phyloP scores from a whole-genome alignment of 2,888 invertebrate species.

The Celastrina argiolus region DNA sequence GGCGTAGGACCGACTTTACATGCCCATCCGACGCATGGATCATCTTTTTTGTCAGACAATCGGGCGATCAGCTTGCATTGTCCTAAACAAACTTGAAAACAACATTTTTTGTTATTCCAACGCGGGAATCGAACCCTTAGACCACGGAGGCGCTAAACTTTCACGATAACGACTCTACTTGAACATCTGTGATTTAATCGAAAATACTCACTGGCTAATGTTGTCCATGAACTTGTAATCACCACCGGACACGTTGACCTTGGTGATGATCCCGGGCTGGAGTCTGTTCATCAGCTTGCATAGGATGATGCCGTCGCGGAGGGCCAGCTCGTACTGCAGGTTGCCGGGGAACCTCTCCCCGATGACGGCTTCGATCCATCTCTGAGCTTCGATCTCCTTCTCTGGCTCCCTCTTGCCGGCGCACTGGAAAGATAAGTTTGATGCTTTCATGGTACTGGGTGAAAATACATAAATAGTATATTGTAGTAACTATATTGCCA shows the following conservation, averaged over 20 bases:
- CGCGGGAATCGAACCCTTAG: too few relatives aligned
- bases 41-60: too few relatives aligned
- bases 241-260: slow-evolving; percentile 89
- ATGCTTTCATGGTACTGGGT: neutral
- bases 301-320: slow-evolving; percentile 89
- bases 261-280: slow-evolving; percentile 88
- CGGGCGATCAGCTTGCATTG: too few relatives aligned
- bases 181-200: neutral
- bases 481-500: too few relatives aligned
- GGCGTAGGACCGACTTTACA: too few relatives aligned
- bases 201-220: slow-evolving; percentile 87
- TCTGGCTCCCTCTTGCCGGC: slow-evolving; percentile 89
- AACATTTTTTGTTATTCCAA: too few relatives aligned
- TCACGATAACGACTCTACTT: neutral
- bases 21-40: too few relatives aligned
- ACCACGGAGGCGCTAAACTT: too few relatives aligned
- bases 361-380: slow-evolving; percentile 90
- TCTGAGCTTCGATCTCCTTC: slow-evolving; percentile 88
- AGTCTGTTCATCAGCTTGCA: slow-evolving; percentile 94
- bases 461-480: neutral
- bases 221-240: slow-evolving; percentile 99
- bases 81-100: too few relatives aligned
- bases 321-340: slow-evolving; percentile 85
- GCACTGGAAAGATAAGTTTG: slow-evolving; percentile 76
- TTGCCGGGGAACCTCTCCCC: slow-evolving; percentile 88